phyloP scores from a whole-genome alignment of 2,797 vertebrate genomes.

The Phrynocephalus forsythii region DNA sequence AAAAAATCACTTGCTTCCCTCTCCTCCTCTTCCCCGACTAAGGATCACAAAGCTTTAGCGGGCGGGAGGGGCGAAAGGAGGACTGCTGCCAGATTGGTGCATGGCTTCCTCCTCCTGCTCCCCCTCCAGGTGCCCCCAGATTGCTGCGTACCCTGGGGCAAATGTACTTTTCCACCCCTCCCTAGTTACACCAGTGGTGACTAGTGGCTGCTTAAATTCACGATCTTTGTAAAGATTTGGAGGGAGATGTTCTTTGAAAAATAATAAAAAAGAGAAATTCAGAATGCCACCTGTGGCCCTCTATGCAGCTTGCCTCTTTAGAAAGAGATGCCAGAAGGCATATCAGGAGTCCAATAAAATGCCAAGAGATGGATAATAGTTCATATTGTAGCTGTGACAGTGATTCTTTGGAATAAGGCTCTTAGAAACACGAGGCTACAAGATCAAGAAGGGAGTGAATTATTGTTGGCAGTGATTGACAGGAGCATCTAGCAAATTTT shows the following conservation, averaged over 20 bases:
- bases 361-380: slow-evolving; percentile 36
- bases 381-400: slow-evolving; percentile 35
- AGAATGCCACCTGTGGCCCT: slow-evolving; percentile 27
- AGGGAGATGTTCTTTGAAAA: neutral
- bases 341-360: slow-evolving; percentile 19
- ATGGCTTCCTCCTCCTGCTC: no score
- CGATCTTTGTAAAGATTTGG: neutral
- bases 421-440: neutral
- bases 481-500: neutral
- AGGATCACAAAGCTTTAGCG: no score
- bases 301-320: neutral
- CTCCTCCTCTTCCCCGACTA: no score
- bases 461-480: slow-evolving; percentile 35
- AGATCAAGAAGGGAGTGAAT: slow-evolving; percentile 26
- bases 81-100: no score
- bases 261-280: slow-evolving; percentile 14
- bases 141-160: no score
- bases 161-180: no score
- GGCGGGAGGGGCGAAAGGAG: no score
- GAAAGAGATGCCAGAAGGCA: slow-evolving; percentile 7
- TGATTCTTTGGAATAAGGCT: slow-evolving; percentile 21
- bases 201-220: neutral
- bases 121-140: no score
- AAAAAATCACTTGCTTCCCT: no score
- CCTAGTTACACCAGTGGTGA: no score